phyloP scores from a whole-genome alignment of 2,797 vertebrate species.

The Podarcis lilfordi region DNA sequence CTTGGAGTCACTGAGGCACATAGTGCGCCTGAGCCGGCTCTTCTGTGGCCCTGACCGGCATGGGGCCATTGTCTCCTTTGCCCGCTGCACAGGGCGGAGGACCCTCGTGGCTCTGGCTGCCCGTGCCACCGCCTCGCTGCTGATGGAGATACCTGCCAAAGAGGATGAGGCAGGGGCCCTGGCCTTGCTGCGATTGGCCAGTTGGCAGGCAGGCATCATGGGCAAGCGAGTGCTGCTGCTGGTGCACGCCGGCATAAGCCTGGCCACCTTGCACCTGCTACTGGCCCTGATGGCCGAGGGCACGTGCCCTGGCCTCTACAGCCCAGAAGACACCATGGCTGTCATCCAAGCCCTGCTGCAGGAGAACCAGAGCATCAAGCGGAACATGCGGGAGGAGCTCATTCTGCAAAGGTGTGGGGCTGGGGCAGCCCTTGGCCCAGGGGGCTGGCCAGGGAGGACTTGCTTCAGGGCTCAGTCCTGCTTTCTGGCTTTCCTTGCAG shows the following conservation, averaged over 20 bases:
- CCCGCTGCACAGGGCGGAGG: conserved; percentile 80
- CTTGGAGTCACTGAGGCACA: conserved; percentile 74
- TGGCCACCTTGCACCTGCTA: conserved; percentile 74
- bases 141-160: conserved; percentile 78
- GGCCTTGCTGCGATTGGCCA: conserved; percentile 76
- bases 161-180: conserved; percentile 62
- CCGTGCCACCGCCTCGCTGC: conserved; percentile 65
- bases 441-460: neutral
- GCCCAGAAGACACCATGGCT: conserved; percentile 72
- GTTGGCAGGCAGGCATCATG: conserved; percentile 66
- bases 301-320: conserved; percentile 76
- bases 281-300: conserved; percentile 77
- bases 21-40: conserved; percentile 80
- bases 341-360: conserved; percentile 68
- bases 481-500: conserved; percentile 62
- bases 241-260: conserved; percentile 75
- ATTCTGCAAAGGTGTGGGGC: conserved; percentile 77
- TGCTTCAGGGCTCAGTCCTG: neutral
- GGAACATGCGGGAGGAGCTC: conserved; percentile 65
- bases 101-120: conserved; percentile 80
- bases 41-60: conserved; percentile 83
- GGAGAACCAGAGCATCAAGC: conserved; percentile 56
- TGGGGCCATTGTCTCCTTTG: conserved; percentile 75
- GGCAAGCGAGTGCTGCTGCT: conserved; percentile 76
- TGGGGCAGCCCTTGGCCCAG: neutral